Conservation (phyloP, 92 coral and sea anemone species). For the Zoanthus gigantus region DNA sequence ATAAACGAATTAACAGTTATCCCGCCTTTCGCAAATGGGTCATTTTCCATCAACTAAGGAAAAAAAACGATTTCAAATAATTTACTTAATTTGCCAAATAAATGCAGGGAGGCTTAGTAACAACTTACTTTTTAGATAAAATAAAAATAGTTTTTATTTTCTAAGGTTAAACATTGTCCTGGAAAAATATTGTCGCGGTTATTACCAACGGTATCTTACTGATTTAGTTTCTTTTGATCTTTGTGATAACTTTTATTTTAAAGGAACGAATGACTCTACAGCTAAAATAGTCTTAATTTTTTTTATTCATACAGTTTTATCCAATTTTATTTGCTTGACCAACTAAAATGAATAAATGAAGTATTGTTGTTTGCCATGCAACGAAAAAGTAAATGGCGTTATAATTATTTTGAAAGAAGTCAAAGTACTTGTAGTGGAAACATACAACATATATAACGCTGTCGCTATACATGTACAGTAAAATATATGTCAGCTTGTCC, state of each 20-base stretch:
- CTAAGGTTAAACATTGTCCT: not conserved
- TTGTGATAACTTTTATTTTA: not conserved
- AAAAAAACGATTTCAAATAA: constrained; percentile 23
- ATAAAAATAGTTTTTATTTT: not conserved
- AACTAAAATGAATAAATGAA: not conserved
- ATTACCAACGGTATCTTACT: not conserved
- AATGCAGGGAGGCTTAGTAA: constrained; percentile 1
- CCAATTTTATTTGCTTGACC: not conserved
- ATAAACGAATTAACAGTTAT: constrained; percentile 44
- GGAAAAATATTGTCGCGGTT: not conserved
- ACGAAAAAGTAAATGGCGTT: not conserved
- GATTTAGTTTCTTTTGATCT: not conserved
- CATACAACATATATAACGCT: not conserved
- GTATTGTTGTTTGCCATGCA: not conserved
- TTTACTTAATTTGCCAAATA: constrained; percentile 39
- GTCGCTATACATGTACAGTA: not conserved
- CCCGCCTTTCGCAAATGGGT: constrained; percentile 52
- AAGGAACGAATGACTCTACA: not conserved
- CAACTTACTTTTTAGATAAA: not conserved
- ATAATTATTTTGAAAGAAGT: not conserved
- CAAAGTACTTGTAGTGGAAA: not conserved
- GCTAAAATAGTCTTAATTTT: not conserved
- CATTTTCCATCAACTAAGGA: constrained; percentile 18
- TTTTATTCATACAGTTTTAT: not conserved
- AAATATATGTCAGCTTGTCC: not conserved